These are phyloP conservation scores for Chromis chromis DNA, from an alignment of 2,797 vertebrate species.

Conservation along the genomic window DNA sequence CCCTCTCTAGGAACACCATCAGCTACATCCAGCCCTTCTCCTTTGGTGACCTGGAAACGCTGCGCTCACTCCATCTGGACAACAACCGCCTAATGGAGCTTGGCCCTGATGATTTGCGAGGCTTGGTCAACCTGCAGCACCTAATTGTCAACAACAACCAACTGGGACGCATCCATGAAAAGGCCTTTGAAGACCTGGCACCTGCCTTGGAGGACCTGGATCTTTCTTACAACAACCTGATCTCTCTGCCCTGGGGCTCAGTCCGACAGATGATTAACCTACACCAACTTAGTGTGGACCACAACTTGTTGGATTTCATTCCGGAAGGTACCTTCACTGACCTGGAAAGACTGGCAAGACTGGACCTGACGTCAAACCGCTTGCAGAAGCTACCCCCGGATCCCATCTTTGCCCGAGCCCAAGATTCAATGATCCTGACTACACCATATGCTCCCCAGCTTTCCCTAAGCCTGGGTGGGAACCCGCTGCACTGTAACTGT, in stretches of 20 bases:
- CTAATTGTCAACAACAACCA: slow-evolving; percentile 97
- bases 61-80: slow-evolving; percentile 93
- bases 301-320: slow-evolving; percentile 93
- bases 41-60: slow-evolving; percentile 93
- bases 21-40: slow-evolving; percentile 94
- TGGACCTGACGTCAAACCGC: slow-evolving; percentile 94
- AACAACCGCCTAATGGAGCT: slow-evolving; percentile 92
- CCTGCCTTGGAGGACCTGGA: slow-evolving; percentile 92
- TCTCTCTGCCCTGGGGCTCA: slow-evolving; percentile 90
- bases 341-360: slow-evolving; percentile 90
- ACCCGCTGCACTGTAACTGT: slow-evolving; percentile 95
- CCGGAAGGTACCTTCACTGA: slow-evolving; percentile 93
- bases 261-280: slow-evolving; percentile 93
- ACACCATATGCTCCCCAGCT: slow-evolving; percentile 90
- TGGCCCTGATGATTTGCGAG: slow-evolving; percentile 90
- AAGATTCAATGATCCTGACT: slow-evolving; percentile 83
- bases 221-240: slow-evolving; percentile 94
- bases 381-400: slow-evolving; percentile 94
- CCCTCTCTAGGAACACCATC: slow-evolving; percentile 94
- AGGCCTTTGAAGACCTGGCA: slow-evolving; percentile 92
- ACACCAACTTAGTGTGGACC: slow-evolving; percentile 95
- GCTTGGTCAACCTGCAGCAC: slow-evolving; percentile 94
- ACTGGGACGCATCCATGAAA: slow-evolving; percentile 87
- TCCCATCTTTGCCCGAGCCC: slow-evolving; percentile 91
- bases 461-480: slow-evolving; percentile 92